These are phyloP conservation scores for Pharmacophagus antenor DNA, from an alignment of 2,888 invertebrate genomes.

Conservation along the genomic window DNA sequence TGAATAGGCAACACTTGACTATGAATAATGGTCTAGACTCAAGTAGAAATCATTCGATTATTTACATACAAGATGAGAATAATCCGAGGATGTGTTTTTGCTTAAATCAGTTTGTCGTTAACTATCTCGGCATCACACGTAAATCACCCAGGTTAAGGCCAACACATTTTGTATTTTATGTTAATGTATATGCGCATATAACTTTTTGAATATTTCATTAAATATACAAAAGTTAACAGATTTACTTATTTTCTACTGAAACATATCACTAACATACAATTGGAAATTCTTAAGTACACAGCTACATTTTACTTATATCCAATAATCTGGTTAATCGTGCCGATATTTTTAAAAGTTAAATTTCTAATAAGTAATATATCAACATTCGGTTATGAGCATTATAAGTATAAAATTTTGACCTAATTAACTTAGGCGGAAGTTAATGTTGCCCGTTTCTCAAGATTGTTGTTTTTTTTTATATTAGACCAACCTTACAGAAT, in stretches of 20 bases:
- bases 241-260: neutral
- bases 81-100: conserved; percentile 17
- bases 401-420: too few species aligned
- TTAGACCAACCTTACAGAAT: too few species aligned
- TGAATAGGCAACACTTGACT: conserved; percentile 33
- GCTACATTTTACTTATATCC: neutral
- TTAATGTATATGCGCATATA: conserved; percentile 1
- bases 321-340: too few species aligned
- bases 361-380: too few species aligned
- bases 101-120: conserved; percentile 24
- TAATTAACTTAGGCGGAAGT: too few species aligned
- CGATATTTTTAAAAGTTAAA: too few species aligned
- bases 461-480: too few species aligned
- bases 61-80: conserved; percentile 13
- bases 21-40: conserved; percentile 36
- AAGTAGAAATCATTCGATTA: conserved; percentile 11
- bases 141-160: conserved; percentile 21
- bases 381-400: too few species aligned
- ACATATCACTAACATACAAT: too few species aligned
- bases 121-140: conserved; percentile 13
- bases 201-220: neutral
- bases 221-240: neutral
- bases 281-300: neutral
- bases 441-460: too few species aligned
- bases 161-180: conserved; percentile 9